These are phyloP conservation scores for Acrossocheilus fasciatus DNA, from an alignment of 2,797 vertebrate genomes.

Conservation along the genomic window DNA sequence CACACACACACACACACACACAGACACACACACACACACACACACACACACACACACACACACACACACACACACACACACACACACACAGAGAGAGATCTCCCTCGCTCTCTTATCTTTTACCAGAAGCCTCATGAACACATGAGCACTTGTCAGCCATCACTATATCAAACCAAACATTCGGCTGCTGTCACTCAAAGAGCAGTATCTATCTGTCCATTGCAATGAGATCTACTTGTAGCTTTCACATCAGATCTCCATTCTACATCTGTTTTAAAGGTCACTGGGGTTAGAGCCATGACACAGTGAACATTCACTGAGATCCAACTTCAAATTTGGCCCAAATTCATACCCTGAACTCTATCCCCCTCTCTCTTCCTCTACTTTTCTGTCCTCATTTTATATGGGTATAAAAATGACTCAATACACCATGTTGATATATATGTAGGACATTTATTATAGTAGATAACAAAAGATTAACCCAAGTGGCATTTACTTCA, in stretches of 20 bases:
- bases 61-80: too few relatives aligned
- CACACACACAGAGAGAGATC: too few relatives aligned
- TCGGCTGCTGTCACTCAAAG: slow-evolving; percentile 17
- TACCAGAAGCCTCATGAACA: slow-evolving; percentile 41
- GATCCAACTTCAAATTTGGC: background rate
- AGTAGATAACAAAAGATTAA: background rate
- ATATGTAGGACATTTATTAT: background rate
- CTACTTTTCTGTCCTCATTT: background rate
- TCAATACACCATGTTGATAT: background rate
- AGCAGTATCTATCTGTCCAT: background rate
- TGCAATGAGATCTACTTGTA: slow-evolving; percentile 7
- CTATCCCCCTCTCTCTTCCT: background rate
- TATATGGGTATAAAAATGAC: background rate
- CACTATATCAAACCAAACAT: slow-evolving; percentile 4
- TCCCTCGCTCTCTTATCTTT: background rate
- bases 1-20: background rate
- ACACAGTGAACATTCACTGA: background rate
- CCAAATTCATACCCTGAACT: background rate
- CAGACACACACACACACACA: background rate
- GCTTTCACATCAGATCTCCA: background rate
- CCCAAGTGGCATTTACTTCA: background rate
- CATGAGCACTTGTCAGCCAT: slow-evolving; percentile 23
- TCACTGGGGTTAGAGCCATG: background rate
- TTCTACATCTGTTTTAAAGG: background rate
- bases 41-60: background rate